A percentile compares a stretch with the other conserved stretches of the same genome.
phyloP scores from a whole-genome alignment of 2,113 vertebrate genomes.

The Scopus umbretta region DNA sequence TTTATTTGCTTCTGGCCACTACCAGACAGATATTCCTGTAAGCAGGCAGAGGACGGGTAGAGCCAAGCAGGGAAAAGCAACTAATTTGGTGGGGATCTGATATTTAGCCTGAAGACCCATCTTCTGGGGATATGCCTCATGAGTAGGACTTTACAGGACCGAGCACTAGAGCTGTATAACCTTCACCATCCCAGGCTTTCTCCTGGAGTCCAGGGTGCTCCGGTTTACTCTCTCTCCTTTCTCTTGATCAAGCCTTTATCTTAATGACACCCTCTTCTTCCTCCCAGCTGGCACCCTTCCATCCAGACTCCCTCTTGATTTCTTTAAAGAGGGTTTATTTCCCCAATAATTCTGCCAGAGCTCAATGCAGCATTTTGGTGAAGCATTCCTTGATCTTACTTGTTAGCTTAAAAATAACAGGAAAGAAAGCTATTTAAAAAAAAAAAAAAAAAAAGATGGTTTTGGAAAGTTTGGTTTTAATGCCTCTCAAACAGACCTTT shows the following conservation, averaged over 20 bases:
- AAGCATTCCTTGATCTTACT: neutral
- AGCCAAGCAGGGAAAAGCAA: neutral
- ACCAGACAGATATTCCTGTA: neutral
- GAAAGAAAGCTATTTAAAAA: neutral
- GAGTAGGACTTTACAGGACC: neutral
- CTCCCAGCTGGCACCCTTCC: neutral
- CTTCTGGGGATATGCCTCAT: neutral
- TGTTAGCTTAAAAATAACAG: conserved; percentile 35
- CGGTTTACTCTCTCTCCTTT: neutral
- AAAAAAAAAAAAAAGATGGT: neutral
- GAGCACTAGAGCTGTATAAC: neutral
- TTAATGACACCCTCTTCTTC: neutral
- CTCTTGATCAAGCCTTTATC: neutral
- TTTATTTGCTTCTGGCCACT: conserved; percentile 8
- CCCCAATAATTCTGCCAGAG: neutral
- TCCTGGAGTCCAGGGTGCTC: neutral
- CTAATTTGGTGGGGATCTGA: neutral
- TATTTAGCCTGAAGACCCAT: neutral
- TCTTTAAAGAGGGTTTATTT: neutral
- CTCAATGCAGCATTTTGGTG: neutral
- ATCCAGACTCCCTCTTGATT: neutral
- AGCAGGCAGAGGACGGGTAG: neutral
- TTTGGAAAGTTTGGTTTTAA: conserved; percentile 35
- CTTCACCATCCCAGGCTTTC: neutral
- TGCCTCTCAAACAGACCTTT: conserved; percentile 43